A percentile compares a stretch with the other conserved stretches of the same genome.
Evolutionary conservation across 2,113 vertebrate species (phyloP).

Genomic region (Otolemur garnettii): DNA sequence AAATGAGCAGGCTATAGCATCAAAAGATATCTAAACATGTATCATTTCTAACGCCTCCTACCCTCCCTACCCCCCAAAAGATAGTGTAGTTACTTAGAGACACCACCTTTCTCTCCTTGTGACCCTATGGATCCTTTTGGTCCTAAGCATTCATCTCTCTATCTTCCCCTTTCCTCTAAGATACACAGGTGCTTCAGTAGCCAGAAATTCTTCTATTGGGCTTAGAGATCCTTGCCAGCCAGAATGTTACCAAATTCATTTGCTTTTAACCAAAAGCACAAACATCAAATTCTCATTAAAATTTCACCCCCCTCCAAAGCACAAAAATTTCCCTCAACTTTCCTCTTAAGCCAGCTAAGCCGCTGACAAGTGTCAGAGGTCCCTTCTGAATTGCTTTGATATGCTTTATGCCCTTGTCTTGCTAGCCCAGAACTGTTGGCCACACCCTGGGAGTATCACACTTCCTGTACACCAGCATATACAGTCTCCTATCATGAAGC

Average conservation of each 20-base stretch:
- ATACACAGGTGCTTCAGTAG: background rate
- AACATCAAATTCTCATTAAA: conserved; percentile 34
- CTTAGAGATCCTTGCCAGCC: background rate
- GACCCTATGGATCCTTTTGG: background rate
- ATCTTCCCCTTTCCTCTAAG: background rate
- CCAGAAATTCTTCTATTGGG: background rate
- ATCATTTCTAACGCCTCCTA: conserved; percentile 9
- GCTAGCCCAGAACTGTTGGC: background rate
- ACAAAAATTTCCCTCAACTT: conserved; percentile 51
- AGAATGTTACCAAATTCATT: background rate
- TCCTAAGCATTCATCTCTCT: background rate
- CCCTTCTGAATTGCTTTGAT: background rate
- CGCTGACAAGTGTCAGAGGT: background rate
- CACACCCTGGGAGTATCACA: background rate
- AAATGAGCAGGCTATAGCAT: background rate
- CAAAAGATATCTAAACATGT: background rate
- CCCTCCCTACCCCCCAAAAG: background rate
- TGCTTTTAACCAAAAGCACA: conserved; percentile 38
- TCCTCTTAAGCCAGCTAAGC: conserved; percentile 16
- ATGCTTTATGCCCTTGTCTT: background rate
- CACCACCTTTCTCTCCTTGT: background rate
- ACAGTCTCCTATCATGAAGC: background rate
- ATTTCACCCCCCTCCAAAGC: conserved; percentile 32
- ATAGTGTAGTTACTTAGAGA: background rate
- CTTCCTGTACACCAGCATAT: background rate